phyloP scores from a whole-genome alignment of 2,113 vertebrate species.

The Ramphastos sulfuratus region DNA sequence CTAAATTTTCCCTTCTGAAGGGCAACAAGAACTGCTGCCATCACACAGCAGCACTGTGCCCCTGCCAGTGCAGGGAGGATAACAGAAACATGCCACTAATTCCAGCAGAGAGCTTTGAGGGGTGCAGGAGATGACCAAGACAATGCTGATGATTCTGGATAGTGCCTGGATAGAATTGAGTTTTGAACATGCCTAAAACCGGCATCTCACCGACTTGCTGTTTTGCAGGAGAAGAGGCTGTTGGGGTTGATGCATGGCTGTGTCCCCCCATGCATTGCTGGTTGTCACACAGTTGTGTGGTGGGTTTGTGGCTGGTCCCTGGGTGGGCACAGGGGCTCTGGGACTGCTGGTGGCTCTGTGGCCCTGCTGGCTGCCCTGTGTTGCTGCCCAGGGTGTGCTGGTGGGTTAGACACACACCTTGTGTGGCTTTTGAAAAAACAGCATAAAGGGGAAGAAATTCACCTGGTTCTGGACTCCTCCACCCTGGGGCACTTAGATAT shows the following conservation, averaged over 20 bases:
- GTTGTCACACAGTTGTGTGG: accelerated
- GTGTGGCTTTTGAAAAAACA: neutral
- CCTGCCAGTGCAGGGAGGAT: neutral
- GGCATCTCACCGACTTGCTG: neutral
- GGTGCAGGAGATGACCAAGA: neutral
- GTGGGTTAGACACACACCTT: neutral
- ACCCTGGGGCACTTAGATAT: accelerated
- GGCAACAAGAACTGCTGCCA: neutral
- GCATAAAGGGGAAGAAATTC: neutral
- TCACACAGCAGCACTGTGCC: neutral
- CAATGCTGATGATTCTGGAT: neutral
- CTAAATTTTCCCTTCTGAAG: neutral
- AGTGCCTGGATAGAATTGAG: neutral
- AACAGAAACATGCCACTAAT: neutral
- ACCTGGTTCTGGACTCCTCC: neutral
- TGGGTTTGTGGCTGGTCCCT: accelerated
- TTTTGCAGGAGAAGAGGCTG: neutral
- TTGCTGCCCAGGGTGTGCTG: neutral
- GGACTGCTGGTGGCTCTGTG: neutral
- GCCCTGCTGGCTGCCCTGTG: neutral
- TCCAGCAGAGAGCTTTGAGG: neutral
- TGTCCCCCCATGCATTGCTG: accelerated
- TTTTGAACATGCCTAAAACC: neutral
- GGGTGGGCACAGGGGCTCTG: neutral
- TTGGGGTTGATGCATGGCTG: neutral